Percentiles rank a stretch among this genome's conserved stretches.
Evolutionary conservation across 37 sponge, comb jelly and placozoan genomes (phyloP).

Genomic region (Agelas oroides): DNA sequence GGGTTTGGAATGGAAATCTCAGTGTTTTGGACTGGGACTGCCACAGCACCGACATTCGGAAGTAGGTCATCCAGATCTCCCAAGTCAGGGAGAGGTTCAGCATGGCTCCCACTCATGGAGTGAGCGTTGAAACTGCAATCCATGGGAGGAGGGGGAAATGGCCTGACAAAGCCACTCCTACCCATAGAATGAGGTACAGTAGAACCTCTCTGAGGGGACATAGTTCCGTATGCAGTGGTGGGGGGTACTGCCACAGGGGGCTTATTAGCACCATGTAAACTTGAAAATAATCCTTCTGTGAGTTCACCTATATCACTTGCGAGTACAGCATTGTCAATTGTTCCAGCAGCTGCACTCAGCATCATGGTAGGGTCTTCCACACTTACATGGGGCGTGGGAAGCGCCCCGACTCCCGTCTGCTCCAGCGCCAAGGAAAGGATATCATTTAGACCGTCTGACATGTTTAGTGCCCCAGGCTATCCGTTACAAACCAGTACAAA

Average conservation of each 20-base stretch:
- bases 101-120: neutral
- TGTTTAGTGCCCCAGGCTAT: neutral
- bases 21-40: neutral
- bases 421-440: constrained; percentile 68
- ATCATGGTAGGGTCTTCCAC: neutral
- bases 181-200: no score
- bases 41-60: neutral
- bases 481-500: no score
- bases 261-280: neutral
- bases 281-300: constrained; percentile 13
- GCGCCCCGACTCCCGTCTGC: constrained; percentile 34
- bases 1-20: neutral
- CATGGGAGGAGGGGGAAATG: neutral
- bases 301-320: constrained; percentile 7
- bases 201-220: no score
- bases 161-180: no score
- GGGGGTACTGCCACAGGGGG: neutral
- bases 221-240: neutral
- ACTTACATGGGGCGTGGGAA: neutral
- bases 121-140: neutral
- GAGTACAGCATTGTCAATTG: constrained; percentile 14
- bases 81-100: neutral
- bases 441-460: constrained; percentile 36
- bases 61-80: neutral
- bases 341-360: constrained; percentile 7